Conservation (phyloP, 1,140 invertebrate genomes). For the Amyelois transitella region DNA sequence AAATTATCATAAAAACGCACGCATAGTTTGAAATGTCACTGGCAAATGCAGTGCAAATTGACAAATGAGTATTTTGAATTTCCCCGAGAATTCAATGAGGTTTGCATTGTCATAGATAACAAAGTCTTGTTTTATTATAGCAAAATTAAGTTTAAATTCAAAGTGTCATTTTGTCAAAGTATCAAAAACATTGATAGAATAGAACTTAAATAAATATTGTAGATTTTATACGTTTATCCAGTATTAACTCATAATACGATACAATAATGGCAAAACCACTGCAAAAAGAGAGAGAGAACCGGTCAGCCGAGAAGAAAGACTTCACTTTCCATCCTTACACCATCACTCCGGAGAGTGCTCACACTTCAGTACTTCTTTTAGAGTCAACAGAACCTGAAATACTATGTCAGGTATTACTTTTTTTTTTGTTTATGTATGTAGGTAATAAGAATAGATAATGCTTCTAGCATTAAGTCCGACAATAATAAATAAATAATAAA, state of each 20-base stretch:
- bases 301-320: constrained; percentile 57
- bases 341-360: constrained; percentile 55
- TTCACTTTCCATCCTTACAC: constrained; percentile 49
- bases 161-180: no score
- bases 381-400: constrained; percentile 55
- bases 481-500: no score
- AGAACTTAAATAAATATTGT: no score
- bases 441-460: no score
- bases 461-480: no score
- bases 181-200: no score
- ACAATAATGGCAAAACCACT: constrained; percentile 53
- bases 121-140: no score
- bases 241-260: no score
- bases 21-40: neutral
- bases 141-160: no score
- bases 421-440: no score
- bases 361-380: constrained; percentile 51
- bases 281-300: constrained; percentile 55
- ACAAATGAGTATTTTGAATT: neutral
- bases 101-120: neutral
- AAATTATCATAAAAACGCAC: constrained; percentile 15
- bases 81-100: neutral
- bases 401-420: constrained; percentile 55
- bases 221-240: no score
- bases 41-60: no score